Evolutionary conservation across 1,140 invertebrate genomes (phyloP).

Genomic region (Euwallacea similis): DNA sequence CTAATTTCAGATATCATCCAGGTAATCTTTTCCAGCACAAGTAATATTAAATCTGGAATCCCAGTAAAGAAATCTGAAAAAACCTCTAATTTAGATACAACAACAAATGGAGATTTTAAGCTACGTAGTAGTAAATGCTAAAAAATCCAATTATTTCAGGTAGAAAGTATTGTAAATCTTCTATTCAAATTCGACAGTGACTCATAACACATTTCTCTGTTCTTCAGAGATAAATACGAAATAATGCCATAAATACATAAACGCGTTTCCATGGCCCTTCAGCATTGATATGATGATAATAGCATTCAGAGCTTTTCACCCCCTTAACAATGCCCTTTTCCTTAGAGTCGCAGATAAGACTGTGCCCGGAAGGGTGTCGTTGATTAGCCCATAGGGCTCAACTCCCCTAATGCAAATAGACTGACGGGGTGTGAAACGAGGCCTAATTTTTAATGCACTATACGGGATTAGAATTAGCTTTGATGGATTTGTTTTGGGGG

Average conservation of each 20-base stretch:
- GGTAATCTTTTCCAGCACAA: too few relatives aligned
- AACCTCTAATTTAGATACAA: too few relatives aligned
- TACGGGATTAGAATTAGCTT: slow-evolving; percentile 26
- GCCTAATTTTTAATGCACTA: slow-evolving; percentile 23
- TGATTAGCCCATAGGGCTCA: slow-evolving; percentile 2
- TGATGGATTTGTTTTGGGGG: not conserved
- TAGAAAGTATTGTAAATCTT: too few relatives aligned
- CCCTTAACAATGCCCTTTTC: slow-evolving; percentile 15
- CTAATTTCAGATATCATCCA: too few relatives aligned
- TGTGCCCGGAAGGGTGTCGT: not conserved
- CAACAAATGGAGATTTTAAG: too few relatives aligned
- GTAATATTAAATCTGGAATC: too few relatives aligned
- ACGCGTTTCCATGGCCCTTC: not conserved
- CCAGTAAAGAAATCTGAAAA: too few relatives aligned
- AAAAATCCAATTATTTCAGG: too few relatives aligned
- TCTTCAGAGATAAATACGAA: not conserved
- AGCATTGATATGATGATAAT: slow-evolving; percentile 3
- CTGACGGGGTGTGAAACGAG: slow-evolving; percentile 23
- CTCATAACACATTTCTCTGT: not conserved
- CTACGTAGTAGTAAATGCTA: too few relatives aligned
- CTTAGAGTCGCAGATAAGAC: slow-evolving; percentile 6
- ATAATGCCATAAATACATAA: too few relatives aligned
- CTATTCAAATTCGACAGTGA: too few relatives aligned
- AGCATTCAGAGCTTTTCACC: slow-evolving; percentile 7
- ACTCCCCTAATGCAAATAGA: slow-evolving; percentile 12